Base-by-base conservation (phyloP, 2,797 vertebrate genomes). In the Clarias laeviceps region DNA sequence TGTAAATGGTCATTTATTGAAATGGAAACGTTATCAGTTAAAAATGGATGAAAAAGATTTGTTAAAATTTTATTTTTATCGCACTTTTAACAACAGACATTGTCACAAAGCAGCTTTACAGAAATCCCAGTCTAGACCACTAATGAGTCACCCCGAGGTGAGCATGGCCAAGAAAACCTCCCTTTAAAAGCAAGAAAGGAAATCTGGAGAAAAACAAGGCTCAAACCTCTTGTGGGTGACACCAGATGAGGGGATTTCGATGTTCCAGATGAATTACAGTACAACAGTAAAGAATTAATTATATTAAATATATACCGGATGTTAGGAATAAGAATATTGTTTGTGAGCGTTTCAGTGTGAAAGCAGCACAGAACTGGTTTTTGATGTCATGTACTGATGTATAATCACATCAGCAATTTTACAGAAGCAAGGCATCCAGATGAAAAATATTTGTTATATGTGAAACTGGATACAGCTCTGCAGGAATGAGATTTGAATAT, bases 1-100 rank as follows among this genome's bases (percentile, higher is more conserved):
- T 37, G 20, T 61, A 57, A 57, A 78, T n/a, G 20, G 20, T 76
- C 50, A 15, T 79, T 37, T n/a, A 40, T 37, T 40, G 12, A 79
- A 79, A 62, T 40, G 6, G 22, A 62, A 40, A 64, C 3, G 3
- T 1, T 40, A n/a, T 78, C 37, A 32, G 27, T 78, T 40, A 1
- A 24, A 27, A n/a, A 4, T 24, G 24, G 14, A 64, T 12, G 0
- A 59, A 22, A 59, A 34, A 59, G 1, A 57, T 56, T 76, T 18
- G 32, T 57, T 57, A 57, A 77, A 77, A 32, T 57, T 24, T 7
- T 24, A 45, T 79, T 61, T 62, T 12, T 64, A 62, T 62, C 40
- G 14, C 34, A 79, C 12, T 79, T 79, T 79, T 62, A 79, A 79
- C 77, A 79, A 79, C 77, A 79, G 59, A 34, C 32, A 78, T 37